Base-by-base conservation (phyloP, 2,797 vertebrate genomes). In the Ptychadena robeensis region DNA sequence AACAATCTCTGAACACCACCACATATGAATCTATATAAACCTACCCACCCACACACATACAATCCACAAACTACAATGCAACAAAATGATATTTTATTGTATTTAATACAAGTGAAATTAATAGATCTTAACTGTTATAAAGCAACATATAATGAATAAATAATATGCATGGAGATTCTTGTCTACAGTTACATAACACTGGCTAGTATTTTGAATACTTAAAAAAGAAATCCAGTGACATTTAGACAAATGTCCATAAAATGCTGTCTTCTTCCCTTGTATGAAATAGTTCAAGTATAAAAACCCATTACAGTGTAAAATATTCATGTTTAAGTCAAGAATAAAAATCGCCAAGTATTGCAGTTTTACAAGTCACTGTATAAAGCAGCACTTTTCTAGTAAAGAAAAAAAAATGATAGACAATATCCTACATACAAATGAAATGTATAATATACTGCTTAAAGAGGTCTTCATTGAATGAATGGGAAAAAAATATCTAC, bases 271-370 rank as follows among this genome's bases (percentile, higher is more conserved):
- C 96, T 93, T 99, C 97, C 97, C 97, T 98, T 98, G 96, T 99
- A 98, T 95, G 96, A 98, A 98, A 98, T 96, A 96, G 94, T 98
- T 98, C 97, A 99, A 98, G 97, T 99, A 99, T 98, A 98, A 98
- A 98, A 96, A 96, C 96, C 96, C 94, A 95, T 96, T 96, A 98
- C 96, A 98, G 95, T 98, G 97, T 98, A 97, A 97, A 98, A 98
- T 95, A 96, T 93, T 95, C 92, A 94, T 94, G 96, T 93, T 92
- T 95, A 94, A 87, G 93, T 96, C 94, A 94, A 97, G 96, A 96
- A 95, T 95, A 96, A 94, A 93, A 97, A 97, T 95, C 92, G 96
- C 95, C 95, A 96, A 95, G 95, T 96, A 96, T 95, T 93, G 93
- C 94, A 95, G 93, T 95, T 95, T 89, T 92, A 96, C 94, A 87